Evolutionary conservation across 2,888 invertebrate species (phyloP), one percentile per base, ranked within the genome.

Genomic region (Bursaphelenchus okinawaensis): DNA sequence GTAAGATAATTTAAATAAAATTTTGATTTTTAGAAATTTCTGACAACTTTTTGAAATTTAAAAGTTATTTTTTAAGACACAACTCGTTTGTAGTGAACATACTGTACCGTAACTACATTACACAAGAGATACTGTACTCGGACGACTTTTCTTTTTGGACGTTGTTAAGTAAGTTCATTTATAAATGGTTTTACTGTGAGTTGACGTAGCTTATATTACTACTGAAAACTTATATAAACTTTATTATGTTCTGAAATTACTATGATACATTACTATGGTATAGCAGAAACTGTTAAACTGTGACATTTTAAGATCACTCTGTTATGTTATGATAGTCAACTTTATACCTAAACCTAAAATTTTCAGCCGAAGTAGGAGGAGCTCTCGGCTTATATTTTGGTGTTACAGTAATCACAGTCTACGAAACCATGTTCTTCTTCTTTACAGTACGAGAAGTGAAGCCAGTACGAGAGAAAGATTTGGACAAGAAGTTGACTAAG

Each of bases 341-440:
- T n/a, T n/a, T n/a, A n/a, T n/a, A n/a, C n/a, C n/a, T n/a, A n/a
- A 40, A 40, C 40, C 40, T 9, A 12, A 40, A 40, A 40, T 16
- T 28, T 70, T 65, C 26, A 70, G 70, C 70, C 7, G 70, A 70
- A 20, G 62, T 70, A 28, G 70, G 70, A 24, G 70, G 70, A 19
- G 65, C 68, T 16, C 28, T 70, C 20, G 70, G 70, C n/a, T 68
- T 70, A 16, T 73, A 69, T 40, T 70, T 70, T 52, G 70, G 70
- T 0, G 54, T 73, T 50, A 70, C 70, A 7, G 60, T 70, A 28
- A 61, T 70, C 24, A 66, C 68, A 12, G 23, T 68, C 19, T 68
- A 68, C 40, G 68, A 68, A 58, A 31, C 63, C 20, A 50, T 67
- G 6, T 56, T 67, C 20, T 68, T 68, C 50, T 24, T 56, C 23